Base-by-base conservation (phyloP, 2,113 vertebrate genomes). In the Microtus montanus region DNA sequence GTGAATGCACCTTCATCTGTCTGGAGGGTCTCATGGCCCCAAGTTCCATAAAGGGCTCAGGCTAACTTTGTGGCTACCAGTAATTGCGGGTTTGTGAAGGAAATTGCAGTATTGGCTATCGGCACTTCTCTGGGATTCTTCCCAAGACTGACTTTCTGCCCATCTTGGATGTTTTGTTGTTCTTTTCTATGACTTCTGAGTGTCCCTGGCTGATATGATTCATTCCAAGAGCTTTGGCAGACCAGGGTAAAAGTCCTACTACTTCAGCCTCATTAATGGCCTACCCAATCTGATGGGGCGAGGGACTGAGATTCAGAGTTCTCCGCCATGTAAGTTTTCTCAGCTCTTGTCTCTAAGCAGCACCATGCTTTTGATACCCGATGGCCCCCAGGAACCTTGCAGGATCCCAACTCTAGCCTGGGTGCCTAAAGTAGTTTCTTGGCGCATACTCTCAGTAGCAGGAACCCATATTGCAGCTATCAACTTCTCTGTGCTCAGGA, bases 111-210 rank as follows among this genome's bases (percentile, higher is more conserved):
- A 47, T 5, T 33, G 73, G 88, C 79, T 77, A 38, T 3, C 24
- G 77, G 74, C 47, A 24, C 61, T 83, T 94, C 84, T 77, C 26
- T 61, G 75, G 91, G 71, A 82, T 80, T 93, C 93, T 75, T 85
- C 74, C 79, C 44, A 87, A 93, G 70, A 86, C 24, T 74, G 89
- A 80, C 85, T 91, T 90, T 83, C 78, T 83, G 73, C 41, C 70
- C 58, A n/a, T 61, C 89, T 93, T 92, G 94, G 82, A 63, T 35
- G 19, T 22, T 49, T 24, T 17, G 52, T 58, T 74, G 75, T 93
- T 82, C 63, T 95, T 78, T 86, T 91, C 86, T 92, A 47, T 75
- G 88, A 95, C 83, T 92, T 41, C 80, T 20, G 63, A 95, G 78
- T 35, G 30, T 77, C 78, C 44, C 89, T 92, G 68, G 49, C 79